A percentile compares a stretch with the other conserved stretches of the same genome.
Conservation (phyloP, 37 sponge, comb jelly and placozoan genomes). For the Dysidea cf. avara region DNA sequence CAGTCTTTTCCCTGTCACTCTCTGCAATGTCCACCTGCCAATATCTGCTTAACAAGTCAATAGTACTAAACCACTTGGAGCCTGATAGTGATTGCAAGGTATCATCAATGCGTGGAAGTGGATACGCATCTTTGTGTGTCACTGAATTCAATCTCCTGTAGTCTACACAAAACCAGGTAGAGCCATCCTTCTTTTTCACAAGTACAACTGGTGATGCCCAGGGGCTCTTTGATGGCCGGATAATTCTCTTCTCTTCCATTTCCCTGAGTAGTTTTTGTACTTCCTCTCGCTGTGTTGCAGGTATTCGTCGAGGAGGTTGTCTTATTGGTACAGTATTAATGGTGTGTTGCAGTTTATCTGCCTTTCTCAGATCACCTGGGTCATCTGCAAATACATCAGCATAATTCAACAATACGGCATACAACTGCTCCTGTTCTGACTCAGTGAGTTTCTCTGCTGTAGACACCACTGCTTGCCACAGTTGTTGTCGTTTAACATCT, state of each 20-base stretch:
- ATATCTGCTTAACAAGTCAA: slow-evolving; percentile 38
- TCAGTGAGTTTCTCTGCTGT: no score
- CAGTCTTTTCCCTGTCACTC: slow-evolving; percentile 36
- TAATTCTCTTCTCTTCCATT: neutral
- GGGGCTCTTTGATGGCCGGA: slow-evolving; percentile 4
- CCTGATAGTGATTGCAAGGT: slow-evolving; percentile 33
- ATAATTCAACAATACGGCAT: no score
- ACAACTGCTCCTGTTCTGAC: no score
- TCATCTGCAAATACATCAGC: slow-evolving; percentile 7
- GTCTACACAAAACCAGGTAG: slow-evolving; percentile 18
- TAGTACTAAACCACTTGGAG: slow-evolving; percentile 23
- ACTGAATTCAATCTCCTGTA: slow-evolving; percentile 28
- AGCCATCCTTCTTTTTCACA: slow-evolving; percentile 21
- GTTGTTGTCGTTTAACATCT: no score
- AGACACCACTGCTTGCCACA: no score
- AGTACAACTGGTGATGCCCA: slow-evolving; percentile 30
- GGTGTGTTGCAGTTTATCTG: neutral
- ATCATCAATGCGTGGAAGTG: slow-evolving; percentile 37
- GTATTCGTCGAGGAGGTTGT: neutral
- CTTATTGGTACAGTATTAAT: neutral
- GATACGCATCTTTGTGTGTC: slow-evolving; percentile 35
- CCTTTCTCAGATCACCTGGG: neutral
- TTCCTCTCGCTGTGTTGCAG: neutral
- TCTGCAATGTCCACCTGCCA: slow-evolving; percentile 34
- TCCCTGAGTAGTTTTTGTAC: neutral